phyloP scores from a whole-genome alignment of 2,113 vertebrate species.

The Pteruthius melanotis region DNA sequence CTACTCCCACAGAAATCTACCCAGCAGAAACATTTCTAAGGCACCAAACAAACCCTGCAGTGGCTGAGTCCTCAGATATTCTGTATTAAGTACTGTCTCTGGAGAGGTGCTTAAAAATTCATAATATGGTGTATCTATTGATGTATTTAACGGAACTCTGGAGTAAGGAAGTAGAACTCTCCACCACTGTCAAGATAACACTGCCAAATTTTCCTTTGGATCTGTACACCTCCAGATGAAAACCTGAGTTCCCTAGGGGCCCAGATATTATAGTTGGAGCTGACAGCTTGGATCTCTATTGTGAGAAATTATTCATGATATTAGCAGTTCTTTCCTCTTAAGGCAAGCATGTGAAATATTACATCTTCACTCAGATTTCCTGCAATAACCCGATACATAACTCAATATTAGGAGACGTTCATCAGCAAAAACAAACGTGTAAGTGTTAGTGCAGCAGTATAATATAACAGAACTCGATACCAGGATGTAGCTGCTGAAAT shows the following conservation, averaged over 20 bases:
- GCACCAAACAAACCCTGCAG: slow-evolving; percentile 41
- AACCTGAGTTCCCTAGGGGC: slow-evolving; percentile 39
- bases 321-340: slow-evolving; percentile 59
- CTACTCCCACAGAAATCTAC: slow-evolving; percentile 26
- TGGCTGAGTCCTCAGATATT: slow-evolving; percentile 61
- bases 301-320: slow-evolving; percentile 69
- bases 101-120: slow-evolving; percentile 67
- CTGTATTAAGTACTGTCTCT: slow-evolving; percentile 65
- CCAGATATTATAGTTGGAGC: slow-evolving; percentile 50
- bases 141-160: slow-evolving; percentile 65
- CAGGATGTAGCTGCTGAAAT: slow-evolving; percentile 44
- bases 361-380: slow-evolving; percentile 62
- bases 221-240: slow-evolving; percentile 53
- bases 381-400: slow-evolving; percentile 45
- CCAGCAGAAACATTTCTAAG: slow-evolving; percentile 53
- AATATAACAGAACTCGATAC: slow-evolving; percentile 43
- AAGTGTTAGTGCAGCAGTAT: background rate
- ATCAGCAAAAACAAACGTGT: slow-evolving; percentile 44
- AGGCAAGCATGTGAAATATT: slow-evolving; percentile 61
- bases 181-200: slow-evolving; percentile 52
- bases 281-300: slow-evolving; percentile 69
- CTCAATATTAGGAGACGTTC: slow-evolving; percentile 47
- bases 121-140: slow-evolving; percentile 50
- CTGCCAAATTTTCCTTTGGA: slow-evolving; percentile 64
- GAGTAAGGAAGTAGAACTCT: slow-evolving; percentile 50